Conservation (phyloP, 2,113 vertebrate genomes). For the Stigmatopora argus region DNA sequence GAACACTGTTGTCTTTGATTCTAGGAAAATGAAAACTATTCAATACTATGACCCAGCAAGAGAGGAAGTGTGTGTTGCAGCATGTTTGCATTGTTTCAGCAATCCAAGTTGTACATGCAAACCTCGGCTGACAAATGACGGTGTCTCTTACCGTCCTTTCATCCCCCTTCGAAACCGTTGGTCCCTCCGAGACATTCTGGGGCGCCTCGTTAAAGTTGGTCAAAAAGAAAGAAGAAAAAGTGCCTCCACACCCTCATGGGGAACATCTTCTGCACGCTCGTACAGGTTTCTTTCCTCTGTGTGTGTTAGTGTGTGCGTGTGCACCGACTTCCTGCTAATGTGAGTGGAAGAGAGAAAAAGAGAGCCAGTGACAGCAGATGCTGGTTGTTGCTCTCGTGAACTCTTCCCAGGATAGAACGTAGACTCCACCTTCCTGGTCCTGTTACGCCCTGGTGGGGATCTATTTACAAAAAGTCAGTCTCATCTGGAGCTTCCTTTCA, state of each 20-base stretch:
- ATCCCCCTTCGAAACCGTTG: constrained; percentile 65
- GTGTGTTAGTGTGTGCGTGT: constrained; percentile 14
- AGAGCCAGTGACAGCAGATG: constrained; percentile 43
- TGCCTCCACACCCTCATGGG: constrained; percentile 11
- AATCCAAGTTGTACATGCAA: neutral
- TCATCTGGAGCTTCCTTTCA: constrained; percentile 8
- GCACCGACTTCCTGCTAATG: constrained; percentile 30
- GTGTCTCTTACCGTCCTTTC: constrained; percentile 64
- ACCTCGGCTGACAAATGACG: neutral
- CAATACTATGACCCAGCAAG: neutral
- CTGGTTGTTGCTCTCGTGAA: constrained; percentile 31
- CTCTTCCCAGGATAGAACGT: constrained; percentile 29
- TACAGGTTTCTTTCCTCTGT: constrained; percentile 26
- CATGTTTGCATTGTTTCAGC: constrained; percentile 7
- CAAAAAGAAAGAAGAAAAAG: neutral
- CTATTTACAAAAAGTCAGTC: constrained; percentile 30
- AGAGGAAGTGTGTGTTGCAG: neutral
- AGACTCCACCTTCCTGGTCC: constrained; percentile 22
- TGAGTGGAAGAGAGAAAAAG: constrained; percentile 25
- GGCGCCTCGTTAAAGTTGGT: neutral
- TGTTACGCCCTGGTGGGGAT: constrained; percentile 34
- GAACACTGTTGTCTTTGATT: too few species aligned
- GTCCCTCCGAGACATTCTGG: constrained; percentile 68
- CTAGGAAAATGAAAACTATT: too few species aligned
- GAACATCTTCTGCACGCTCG: neutral